Percentiles rank a stretch among this genome's conserved stretches.
These are phyloP conservation scores for Axis porcinus DNA, from an alignment of 2,113 vertebrate species.

Conservation along the genomic window DNA sequence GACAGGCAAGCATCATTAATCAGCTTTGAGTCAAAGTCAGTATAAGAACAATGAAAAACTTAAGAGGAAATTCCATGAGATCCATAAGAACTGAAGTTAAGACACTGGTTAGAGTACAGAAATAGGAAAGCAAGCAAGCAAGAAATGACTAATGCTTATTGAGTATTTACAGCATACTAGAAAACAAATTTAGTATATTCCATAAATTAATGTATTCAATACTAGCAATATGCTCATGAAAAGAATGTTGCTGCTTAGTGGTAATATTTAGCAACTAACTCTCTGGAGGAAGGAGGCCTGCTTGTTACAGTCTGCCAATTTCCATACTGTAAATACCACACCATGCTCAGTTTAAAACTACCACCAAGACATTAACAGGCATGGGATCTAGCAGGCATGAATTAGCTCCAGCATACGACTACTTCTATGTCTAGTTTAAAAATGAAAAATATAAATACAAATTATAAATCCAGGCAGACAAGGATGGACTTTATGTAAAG, in stretches of 20 bases:
- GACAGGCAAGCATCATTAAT: background rate
- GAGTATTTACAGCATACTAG: background rate
- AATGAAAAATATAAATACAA: background rate
- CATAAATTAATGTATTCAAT: background rate
- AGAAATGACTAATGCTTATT: background rate
- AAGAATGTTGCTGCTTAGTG: background rate
- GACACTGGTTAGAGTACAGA: background rate
- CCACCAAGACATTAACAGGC: background rate
- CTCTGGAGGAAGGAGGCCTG: background rate
- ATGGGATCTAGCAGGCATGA: background rate
- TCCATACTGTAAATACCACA: background rate
- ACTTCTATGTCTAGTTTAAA: background rate
- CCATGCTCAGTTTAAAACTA: background rate
- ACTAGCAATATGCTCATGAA: background rate
- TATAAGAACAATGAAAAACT: background rate
- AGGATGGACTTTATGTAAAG: background rate
- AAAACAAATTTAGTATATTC: background rate
- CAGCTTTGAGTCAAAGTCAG: slow-evolving; percentile 32
- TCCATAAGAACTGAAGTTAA: background rate
- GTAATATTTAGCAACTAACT: background rate
- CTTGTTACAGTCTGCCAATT: background rate
- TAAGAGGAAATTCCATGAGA: background rate
- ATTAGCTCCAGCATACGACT: background rate
- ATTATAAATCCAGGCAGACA: background rate
- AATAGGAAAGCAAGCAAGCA: background rate